Base-by-base conservation (phyloP, 2,888 invertebrate species). In the Callyntrura sp. region DNA sequence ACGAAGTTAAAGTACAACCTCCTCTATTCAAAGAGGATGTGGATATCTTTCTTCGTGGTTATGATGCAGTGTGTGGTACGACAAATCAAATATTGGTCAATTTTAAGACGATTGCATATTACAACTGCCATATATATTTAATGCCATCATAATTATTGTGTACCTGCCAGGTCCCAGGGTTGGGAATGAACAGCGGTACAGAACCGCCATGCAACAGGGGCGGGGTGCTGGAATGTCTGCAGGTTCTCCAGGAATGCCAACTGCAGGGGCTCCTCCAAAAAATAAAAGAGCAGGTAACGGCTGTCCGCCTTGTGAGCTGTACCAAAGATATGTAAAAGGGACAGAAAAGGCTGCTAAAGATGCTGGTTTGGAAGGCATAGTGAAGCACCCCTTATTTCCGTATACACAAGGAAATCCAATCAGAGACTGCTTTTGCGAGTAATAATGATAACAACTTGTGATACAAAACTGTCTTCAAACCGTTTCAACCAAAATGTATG, bases 301-400 rank as follows among this genome's bases (percentile, higher is more conserved):
- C 20, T 93, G 93, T 70, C 90, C 90, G 9, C 91, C 93, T 60
- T 93, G 93, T 87, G 92, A 93, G 51, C 57, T 92, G 6, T 92
- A 92, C 60, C 87, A 91, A 28, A 82, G 88, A 57, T 79, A 89
- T 12, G 83, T 85, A 51, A 90, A 73, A 45, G 76, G 85, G 17
- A 70, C 79, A n/a, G 89, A 90, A 55, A 91, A 92, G 23, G 55
- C 73, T 14, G 92, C 91, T 9, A 84, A 70, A 48, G 92, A 91
- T 25, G 73, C 65, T 5, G 91, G 91, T 1, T 70, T 92, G 11
- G 73, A 57, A 9, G 91, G 91, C 12, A 91, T 88, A 28, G 85
- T 93, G 1, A 90, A 88, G 51, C 91, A 88, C 68, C 92, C 92
- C 0, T 55, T 91, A 23, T 91, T 88, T 51, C 73, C 81, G 0